Evolutionary conservation across 2,888 invertebrate genomes (phyloP).

Genomic region (Dryomyza anilis): DNA sequence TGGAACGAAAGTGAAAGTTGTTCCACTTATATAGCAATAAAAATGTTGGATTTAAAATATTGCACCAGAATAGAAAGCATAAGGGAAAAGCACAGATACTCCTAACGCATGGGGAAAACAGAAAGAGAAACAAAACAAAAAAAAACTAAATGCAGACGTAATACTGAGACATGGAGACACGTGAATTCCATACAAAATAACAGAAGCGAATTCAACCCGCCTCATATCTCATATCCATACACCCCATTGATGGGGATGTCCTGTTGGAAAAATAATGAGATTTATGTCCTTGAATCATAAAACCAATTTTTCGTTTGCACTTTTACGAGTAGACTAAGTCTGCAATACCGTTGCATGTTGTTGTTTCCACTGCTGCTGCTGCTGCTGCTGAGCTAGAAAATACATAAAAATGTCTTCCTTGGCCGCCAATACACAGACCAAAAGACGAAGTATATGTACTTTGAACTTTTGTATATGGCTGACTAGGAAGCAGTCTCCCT

Average conservation of each 20-base stretch:
- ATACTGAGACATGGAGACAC: conserved; percentile 3
- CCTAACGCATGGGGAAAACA: neutral
- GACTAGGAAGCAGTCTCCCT: conserved; percentile 6
- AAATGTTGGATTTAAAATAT: conserved; percentile 56
- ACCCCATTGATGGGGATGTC: conserved; percentile 33
- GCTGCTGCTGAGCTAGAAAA: conserved; percentile 1
- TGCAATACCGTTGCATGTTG: conserved; percentile 38
- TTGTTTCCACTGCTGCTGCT: neutral
- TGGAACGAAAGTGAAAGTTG: conserved; percentile 32
- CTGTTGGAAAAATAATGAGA: conserved; percentile 58
- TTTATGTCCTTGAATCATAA: conserved; percentile 28
- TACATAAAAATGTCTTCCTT: conserved; percentile 27
- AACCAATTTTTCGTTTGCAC: conserved; percentile 50
- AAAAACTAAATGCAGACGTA: conserved; percentile 15
- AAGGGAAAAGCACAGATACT: neutral
- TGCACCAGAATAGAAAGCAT: conserved; percentile 39
- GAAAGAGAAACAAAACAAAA: conserved; percentile 5
- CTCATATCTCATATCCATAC: neutral
- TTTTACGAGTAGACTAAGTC: conserved; percentile 54
- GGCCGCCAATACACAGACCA: neutral
- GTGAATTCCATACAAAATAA: neutral
- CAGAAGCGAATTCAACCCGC: conserved; percentile 25
- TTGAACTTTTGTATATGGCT: conserved; percentile 14
- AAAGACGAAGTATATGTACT: conserved; percentile 2
- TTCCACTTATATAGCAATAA: conserved; percentile 47